phyloP scores from a whole-genome alignment of 2,797 vertebrate species.

The Gobionotothen gibberifrons region DNA sequence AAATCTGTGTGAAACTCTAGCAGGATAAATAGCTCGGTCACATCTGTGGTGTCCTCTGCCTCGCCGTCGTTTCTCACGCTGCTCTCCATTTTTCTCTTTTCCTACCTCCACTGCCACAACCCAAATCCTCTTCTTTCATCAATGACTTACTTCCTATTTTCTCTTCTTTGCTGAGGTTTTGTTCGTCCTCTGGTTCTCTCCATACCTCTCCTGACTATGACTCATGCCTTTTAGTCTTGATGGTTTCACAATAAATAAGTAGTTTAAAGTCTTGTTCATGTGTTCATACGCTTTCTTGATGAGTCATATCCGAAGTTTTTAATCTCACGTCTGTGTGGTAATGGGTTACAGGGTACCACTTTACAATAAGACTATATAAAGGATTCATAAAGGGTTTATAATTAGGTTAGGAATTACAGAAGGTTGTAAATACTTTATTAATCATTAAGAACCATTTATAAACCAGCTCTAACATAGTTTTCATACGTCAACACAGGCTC shows the following conservation, averaged over 20 bases:
- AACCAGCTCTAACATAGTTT: too few species aligned
- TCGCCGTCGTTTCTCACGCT: conserved; percentile 1
- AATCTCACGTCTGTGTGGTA: too few species aligned
- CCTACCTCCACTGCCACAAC: neutral
- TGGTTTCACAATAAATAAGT: neutral
- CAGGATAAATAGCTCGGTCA: conserved; percentile 30
- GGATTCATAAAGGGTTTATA: too few species aligned
- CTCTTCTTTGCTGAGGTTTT: neutral
- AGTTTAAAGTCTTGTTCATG: neutral
- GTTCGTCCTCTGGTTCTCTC: conserved; percentile 12
- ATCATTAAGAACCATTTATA: too few species aligned
- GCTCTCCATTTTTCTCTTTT: too few species aligned
- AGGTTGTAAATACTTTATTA: too few species aligned
- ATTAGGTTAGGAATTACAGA: too few species aligned
- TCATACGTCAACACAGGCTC: too few species aligned
- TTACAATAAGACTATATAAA: too few species aligned
- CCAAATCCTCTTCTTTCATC: neutral
- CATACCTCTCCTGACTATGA: neutral
- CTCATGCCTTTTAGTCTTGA: too few species aligned
- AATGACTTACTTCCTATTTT: neutral
- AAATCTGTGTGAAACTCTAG: conserved; percentile 49
- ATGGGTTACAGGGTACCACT: too few species aligned
- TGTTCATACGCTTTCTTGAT: too few species aligned
- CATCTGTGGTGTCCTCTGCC: conserved; percentile 23
- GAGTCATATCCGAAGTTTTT: neutral